Evolutionary conservation across 2,113 vertebrate genomes (phyloP).

Genomic region (Andinoacara biseriatus): DNA sequence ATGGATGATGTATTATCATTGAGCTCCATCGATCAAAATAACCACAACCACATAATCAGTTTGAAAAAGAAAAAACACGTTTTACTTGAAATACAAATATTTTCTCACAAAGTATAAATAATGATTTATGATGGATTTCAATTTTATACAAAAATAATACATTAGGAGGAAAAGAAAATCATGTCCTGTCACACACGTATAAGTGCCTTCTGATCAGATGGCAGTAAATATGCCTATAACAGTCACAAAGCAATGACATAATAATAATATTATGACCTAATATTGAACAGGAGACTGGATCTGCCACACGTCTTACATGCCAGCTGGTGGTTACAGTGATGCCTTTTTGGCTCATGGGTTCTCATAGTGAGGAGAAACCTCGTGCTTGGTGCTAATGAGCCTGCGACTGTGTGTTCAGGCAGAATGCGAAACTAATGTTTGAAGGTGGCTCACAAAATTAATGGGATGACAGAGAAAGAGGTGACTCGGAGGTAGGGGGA

Average conservation of each 20-base stretch:
- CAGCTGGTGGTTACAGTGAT: not conserved
- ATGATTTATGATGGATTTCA: conserved; percentile 87
- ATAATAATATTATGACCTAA: conserved; percentile 78
- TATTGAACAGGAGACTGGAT: conserved; percentile 71
- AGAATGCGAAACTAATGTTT: not conserved
- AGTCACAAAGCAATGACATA: conserved; percentile 69
- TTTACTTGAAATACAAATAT: conserved; percentile 86
- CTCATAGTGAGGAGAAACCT: not conserved
- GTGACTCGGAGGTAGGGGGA: not conserved
- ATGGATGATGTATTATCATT: not conserved
- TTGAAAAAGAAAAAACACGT: conserved; percentile 66
- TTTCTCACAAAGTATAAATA: conserved; percentile 88
- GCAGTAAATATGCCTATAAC: conserved; percentile 73
- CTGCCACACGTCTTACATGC: conserved; percentile 36
- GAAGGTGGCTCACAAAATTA: not conserved
- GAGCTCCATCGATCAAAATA: conserved; percentile 32
- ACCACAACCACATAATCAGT: conserved; percentile 51
- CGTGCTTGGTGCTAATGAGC: not conserved
- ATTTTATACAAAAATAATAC: conserved; percentile 91
- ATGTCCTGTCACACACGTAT: conserved; percentile 68
- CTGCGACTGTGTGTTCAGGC: not conserved
- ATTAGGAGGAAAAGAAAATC: conserved; percentile 76
- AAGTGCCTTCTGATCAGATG: conserved; percentile 73
- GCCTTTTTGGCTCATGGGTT: not conserved
- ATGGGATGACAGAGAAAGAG: not conserved